Base-by-base conservation (phyloP, 1,140 invertebrate species). In the Stegodyphus dumicola region DNA sequence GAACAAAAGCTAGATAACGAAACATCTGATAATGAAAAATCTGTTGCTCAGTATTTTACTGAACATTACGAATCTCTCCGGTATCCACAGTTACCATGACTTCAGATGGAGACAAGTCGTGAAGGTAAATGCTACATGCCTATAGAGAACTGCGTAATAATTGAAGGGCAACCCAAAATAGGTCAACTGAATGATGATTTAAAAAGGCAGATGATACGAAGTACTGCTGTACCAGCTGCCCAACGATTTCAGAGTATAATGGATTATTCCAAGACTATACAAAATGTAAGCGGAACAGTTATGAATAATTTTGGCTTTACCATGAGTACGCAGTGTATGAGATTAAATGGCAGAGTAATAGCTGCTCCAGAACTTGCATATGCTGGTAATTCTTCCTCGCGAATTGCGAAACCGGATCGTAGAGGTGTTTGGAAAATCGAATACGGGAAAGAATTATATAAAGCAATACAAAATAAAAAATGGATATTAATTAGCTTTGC, bases 21-120 rank as follows among this genome's bases (percentile, higher is more conserved):
- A 33, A 53, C 1, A 33, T 33, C 33, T 33, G 33, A 51, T 6
- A 67, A n/a, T 53, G 33, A 77, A 13, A 52, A 77, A 17, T 71
- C 79, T 7, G 54, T 87, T 13, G 79, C 69, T 10, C n/a, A 84
- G 10, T 87, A 87, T 52, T 87, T 84, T 66, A 3, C 71, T 51
- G 17, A 7, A 2, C 77, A 66, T 52, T 87, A 87, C 33, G 33
- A 17, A 18, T 51, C 9, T 52, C 53, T 91, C 5, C 60, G 85
- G 65, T 89, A 87, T 73, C 89, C 89, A 5, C 77, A 87, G 70
- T 83, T 91, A 15, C 90, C 90, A 6, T 91, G 90, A 78, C 67
- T 90, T 7, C 87, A 88, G 64, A 89, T 90, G 51, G 88, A 90
- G 49, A 87, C 75, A 51, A 33, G 51, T 15, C 77, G 70, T 13